Evolutionary conservation across 2,113 vertebrate genomes (phyloP).

Genomic region (Nycticryphes semicollaris): DNA sequence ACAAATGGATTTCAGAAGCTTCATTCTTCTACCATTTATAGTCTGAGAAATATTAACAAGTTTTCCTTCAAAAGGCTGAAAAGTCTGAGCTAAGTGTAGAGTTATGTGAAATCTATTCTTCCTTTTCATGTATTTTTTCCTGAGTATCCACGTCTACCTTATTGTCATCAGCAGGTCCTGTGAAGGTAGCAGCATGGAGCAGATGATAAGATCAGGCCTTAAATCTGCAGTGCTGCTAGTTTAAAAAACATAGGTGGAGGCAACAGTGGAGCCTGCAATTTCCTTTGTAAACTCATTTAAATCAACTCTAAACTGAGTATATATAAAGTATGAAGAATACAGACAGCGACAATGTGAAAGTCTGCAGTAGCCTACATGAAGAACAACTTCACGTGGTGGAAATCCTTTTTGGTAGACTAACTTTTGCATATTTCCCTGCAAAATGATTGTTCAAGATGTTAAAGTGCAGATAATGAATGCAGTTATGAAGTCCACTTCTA

Average conservation of each 20-base stretch:
- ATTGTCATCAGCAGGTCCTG: neutral
- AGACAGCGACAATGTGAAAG: neutral
- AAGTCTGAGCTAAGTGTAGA: neutral
- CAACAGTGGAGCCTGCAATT: neutral
- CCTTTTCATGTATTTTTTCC: neutral
- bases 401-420: neutral
- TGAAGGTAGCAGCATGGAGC: neutral
- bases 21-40: neutral
- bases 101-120: neutral
- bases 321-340: neutral
- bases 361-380: neutral
- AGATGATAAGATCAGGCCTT: neutral
- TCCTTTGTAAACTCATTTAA: neutral
- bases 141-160: accelerated
- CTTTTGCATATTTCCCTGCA: neutral
- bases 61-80: neutral
- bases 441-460: neutral
- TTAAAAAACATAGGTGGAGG: neutral
- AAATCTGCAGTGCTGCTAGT: neutral
- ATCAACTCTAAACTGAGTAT: neutral
- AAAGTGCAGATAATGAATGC: neutral
- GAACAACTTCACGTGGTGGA: neutral
- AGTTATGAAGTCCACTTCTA: neutral
- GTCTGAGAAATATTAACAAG: neutral
- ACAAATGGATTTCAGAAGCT: neutral